These are phyloP conservation scores for Meriones psammophilus DNA, from an alignment of 2,797 vertebrate species.

Conservation along the genomic window DNA sequence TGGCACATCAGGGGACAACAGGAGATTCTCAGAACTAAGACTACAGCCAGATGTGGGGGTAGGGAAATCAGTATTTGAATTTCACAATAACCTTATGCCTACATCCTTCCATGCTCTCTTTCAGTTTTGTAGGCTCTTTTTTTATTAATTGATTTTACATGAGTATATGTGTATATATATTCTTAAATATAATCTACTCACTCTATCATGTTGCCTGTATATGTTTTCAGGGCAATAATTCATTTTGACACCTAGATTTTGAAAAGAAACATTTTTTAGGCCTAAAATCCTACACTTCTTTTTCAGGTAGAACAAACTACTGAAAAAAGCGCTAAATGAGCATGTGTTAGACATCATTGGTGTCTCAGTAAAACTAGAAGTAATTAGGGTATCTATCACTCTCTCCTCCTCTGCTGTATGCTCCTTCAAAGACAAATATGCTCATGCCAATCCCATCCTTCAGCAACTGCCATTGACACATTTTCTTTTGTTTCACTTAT, in stretches of 20 bases:
- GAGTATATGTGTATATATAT: background rate
- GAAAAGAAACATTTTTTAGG: background rate
- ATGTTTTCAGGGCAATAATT: background rate
- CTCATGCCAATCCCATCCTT: background rate
- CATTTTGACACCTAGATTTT: conserved; percentile 8
- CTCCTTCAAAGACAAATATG: background rate
- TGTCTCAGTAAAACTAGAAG: background rate
- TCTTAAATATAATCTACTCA: background rate
- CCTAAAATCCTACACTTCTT: conserved; percentile 6
- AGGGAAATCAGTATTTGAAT: no score
- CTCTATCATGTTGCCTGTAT: background rate
- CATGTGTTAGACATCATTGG: background rate
- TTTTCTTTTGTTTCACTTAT: conserved; percentile 7
- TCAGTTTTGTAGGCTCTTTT: background rate
- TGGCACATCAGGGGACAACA: no score
- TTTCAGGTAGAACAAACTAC: conserved; percentile 32
- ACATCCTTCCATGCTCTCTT: background rate
- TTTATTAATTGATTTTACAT: background rate
- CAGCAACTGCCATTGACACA: background rate
- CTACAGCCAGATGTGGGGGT: no score
- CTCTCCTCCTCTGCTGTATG: accelerated
- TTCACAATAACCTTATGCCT: no score
- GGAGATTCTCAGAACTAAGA: no score
- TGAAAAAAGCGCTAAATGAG: background rate
- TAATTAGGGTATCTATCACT: background rate